Evolutionary conservation across 2,113 vertebrate species (phyloP).

Genomic region (Platysternon megacephalum): DNA sequence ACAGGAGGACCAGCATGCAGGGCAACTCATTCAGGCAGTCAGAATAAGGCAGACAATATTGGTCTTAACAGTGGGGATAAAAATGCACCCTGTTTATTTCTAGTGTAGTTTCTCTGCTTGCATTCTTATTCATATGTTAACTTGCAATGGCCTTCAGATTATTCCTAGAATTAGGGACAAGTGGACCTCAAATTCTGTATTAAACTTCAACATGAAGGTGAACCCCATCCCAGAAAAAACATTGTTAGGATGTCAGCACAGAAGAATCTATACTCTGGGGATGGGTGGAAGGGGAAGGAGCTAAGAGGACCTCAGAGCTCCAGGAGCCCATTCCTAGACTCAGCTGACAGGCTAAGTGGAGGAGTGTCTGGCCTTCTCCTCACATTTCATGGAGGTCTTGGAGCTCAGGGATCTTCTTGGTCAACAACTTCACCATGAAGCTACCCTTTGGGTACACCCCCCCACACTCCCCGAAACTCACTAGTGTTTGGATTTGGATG

Average conservation of each 20-base stretch:
- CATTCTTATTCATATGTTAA: neutral
- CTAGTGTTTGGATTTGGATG: fast-evolving
- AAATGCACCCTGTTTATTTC: neutral
- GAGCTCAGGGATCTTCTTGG: neutral
- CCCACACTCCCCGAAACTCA: neutral
- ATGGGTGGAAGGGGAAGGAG: neutral
- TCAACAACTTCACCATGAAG: neutral
- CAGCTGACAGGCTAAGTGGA: neutral
- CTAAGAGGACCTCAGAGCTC: neutral
- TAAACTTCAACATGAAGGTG: conserved; percentile 5
- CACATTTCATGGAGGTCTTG: neutral
- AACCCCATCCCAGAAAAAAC: neutral
- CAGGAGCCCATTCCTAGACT: neutral
- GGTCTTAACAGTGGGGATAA: neutral
- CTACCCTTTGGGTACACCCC: fast-evolving
- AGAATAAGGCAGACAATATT: neutral
- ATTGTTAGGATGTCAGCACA: neutral
- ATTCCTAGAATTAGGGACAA: neutral
- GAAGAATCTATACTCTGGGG: neutral
- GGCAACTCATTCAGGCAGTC: neutral
- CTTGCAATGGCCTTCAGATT: neutral
- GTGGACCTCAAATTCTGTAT: neutral
- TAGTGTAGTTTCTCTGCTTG: neutral
- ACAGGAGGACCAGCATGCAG: neutral
- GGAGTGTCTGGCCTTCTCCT: neutral